phyloP scores from a whole-genome alignment of 2,888 invertebrate genomes.

The Callimorpha dominula region DNA sequence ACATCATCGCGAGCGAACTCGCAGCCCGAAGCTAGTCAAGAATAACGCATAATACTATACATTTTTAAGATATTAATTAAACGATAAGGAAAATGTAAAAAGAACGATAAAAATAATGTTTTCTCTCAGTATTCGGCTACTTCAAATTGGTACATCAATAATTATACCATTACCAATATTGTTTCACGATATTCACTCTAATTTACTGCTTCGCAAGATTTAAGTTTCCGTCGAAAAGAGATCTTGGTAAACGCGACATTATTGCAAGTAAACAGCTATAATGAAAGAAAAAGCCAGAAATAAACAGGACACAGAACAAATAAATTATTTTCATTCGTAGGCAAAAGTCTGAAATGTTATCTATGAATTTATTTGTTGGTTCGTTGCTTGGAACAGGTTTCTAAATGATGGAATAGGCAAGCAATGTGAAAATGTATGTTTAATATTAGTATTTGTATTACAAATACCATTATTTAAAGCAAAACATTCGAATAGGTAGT shows the following conservation, averaged over 20 bases:
- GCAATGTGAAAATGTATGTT: no score
- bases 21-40: neutral
- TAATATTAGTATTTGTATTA: no score
- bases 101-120: slow-evolving; percentile 5
- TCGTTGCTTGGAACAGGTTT: neutral
- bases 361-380: neutral
- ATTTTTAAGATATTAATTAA: neutral
- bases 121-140: slow-evolving; percentile 29
- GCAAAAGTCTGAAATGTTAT: slow-evolving; percentile 19
- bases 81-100: neutral
- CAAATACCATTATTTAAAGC: no score
- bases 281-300: slow-evolving; percentile 32
- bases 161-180: slow-evolving; percentile 32
- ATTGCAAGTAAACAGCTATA: slow-evolving; percentile 32
- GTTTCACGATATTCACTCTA: slow-evolving; percentile 7
- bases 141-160: slow-evolving; percentile 48
- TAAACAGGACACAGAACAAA: slow-evolving; percentile 42
- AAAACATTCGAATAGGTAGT: no score
- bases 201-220: accelerated
- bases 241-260: slow-evolving; percentile 21
- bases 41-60: neutral
- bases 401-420: no score
- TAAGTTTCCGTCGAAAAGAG: neutral
- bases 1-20: neutral
- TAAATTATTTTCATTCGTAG: slow-evolving; percentile 45